Evolutionary conservation across 2,797 vertebrate species (phyloP).

Genomic region (Xiphorhynchus erythropygius): DNA sequence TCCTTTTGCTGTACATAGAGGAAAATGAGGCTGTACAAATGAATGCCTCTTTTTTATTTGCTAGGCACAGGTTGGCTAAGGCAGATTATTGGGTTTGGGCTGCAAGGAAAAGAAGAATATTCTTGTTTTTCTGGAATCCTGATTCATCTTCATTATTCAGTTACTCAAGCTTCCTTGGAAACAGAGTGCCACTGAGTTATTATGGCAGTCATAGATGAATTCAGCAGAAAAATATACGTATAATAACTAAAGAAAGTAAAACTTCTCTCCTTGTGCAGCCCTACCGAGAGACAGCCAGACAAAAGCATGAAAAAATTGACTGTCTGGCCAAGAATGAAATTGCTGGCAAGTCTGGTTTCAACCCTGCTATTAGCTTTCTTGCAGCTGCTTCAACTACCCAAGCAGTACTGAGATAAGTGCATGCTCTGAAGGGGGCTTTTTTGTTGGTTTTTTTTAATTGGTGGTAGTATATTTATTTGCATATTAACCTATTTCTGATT

Average conservation of each 20-base stretch:
- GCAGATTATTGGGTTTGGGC: not conserved
- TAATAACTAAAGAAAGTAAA: conserved; percentile 41
- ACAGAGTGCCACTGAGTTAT: not conserved
- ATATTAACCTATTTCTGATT: not conserved
- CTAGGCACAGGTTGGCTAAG: conserved; percentile 20
- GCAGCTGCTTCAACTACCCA: not conserved
- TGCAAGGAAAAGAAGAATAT: not conserved
- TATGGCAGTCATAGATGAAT: conserved; percentile 26
- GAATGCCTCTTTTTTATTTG: conserved; percentile 9
- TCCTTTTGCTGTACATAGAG: not conserved
- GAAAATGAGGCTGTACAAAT: not conserved
- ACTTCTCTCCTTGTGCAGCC: conserved; percentile 52
- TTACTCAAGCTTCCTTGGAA: conserved; percentile 8
- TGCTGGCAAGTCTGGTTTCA: conserved; percentile 43
- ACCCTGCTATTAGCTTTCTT: conserved; percentile 26
- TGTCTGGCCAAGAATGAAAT: conserved; percentile 65
- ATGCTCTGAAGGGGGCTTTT: not conserved
- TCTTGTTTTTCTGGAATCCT: not conserved
- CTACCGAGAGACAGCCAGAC: conserved; percentile 53
- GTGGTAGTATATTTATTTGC: not conserved
- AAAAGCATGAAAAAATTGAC: conserved; percentile 63
- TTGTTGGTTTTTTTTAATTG: not conserved
- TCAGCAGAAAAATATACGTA: conserved; percentile 35
- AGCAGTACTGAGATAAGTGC: not conserved
- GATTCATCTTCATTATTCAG: conserved; percentile 60